Evolutionary conservation across 2,113 vertebrate genomes (phyloP).

Genomic region (Castor canadensis): DNA sequence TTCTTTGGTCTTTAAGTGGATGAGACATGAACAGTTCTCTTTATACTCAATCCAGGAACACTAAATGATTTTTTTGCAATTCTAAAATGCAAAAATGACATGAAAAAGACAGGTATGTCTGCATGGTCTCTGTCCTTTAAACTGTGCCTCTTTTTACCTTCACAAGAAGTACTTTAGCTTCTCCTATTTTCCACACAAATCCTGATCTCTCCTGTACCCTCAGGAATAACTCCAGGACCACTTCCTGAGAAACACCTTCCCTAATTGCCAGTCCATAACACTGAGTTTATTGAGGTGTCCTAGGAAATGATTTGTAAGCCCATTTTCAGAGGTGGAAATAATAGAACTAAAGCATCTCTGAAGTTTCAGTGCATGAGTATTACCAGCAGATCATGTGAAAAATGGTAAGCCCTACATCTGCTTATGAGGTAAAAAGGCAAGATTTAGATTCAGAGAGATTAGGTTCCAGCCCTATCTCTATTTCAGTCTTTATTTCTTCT

Average conservation of each 20-base stretch:
- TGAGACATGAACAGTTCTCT: not conserved
- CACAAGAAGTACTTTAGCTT: not conserved
- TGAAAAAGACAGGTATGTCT: not conserved
- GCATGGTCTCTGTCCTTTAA: not conserved
- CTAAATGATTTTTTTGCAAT: not conserved
- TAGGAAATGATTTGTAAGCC: not conserved
- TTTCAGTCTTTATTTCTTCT: not conserved
- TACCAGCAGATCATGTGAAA: not conserved
- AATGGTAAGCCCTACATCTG: not conserved
- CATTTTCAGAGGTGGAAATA: not conserved
- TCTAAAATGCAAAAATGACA: not conserved
- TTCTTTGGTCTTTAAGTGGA: not conserved
- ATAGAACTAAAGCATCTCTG: not conserved
- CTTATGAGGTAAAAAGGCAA: not conserved
- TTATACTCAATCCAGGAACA: not conserved
- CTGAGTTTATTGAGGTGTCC: not conserved
- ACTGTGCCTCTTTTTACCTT: not conserved
- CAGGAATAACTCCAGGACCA: rapidly evolving
- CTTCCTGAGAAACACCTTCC: not conserved
- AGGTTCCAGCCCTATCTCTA: not conserved
- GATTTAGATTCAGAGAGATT: not conserved
- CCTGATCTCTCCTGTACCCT: not conserved
- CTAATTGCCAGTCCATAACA: not conserved
- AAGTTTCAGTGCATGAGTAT: not conserved
- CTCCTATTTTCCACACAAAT: not conserved